Percentiles rank a stretch among this genome's conserved stretches.
These are phyloP conservation scores for Spilogale gracilis DNA, from an alignment of 2,113 vertebrate genomes.

Conservation along the genomic window DNA sequence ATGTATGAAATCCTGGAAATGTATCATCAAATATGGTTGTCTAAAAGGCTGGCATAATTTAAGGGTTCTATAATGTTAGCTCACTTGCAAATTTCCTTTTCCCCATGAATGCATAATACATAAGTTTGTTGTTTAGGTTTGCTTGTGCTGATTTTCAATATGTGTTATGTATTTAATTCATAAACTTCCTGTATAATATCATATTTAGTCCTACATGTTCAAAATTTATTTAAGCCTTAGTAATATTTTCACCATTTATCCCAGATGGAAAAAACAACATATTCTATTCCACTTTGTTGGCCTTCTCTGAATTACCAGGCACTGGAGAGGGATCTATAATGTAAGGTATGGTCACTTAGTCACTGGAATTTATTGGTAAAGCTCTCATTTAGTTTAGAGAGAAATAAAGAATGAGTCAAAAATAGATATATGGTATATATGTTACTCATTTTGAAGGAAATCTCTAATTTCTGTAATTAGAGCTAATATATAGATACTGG, in stretches of 20 bases:
- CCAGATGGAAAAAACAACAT: neutral
- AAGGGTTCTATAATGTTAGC: neutral
- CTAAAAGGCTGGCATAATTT: neutral
- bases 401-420: conserved; percentile 20
- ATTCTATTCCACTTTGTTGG: neutral
- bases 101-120: neutral
- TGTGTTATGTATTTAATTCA: neutral
- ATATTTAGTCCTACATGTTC: neutral
- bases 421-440: neutral
- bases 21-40: neutral
- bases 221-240: neutral
- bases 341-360: neutral
- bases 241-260: neutral
- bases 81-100: neutral
- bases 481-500: neutral
- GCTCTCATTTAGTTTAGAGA: neutral
- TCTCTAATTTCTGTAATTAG: neutral
- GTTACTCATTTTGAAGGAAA: conserved; percentile 25
- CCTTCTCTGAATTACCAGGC: neutral
- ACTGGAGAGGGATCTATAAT: neutral
- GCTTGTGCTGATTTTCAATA: conserved; percentile 21
- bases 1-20: neutral
- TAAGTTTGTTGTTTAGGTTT: neutral
- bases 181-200: neutral
- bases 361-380: conserved; percentile 7